A percentile compares a stretch with the other conserved stretches of the same genome.
Evolutionary conservation across 2,797 vertebrate species (phyloP).

Genomic region (Enteromius viviparus): DNA sequence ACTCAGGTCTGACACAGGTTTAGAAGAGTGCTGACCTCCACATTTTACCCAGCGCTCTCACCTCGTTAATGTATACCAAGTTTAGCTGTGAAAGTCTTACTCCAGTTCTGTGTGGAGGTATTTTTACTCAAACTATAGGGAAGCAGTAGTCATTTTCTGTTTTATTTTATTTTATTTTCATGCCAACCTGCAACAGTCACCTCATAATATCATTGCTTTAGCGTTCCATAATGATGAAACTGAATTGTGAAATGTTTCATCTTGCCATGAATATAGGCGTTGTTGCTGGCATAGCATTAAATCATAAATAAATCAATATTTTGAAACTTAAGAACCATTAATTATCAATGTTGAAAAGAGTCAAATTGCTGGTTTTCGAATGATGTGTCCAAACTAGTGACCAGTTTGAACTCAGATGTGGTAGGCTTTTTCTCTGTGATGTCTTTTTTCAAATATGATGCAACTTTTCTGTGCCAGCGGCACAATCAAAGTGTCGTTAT

Average conservation of each 20-base stretch:
- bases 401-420: neutral
- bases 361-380: neutral
- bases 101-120: neutral
- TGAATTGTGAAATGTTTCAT: no score
- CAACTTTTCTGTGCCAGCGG: neutral
- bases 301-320: neutral
- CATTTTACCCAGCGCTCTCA: neutral
- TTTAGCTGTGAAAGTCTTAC: conserved; percentile 16
- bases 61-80: conserved; percentile 29
- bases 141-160: neutral
- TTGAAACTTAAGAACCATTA: neutral
- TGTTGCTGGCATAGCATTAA: no score
- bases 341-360: neutral
- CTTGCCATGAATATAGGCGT: no score
- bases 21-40: conserved; percentile 17
- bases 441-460: neutral
- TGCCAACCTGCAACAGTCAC: neutral
- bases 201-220: neutral
- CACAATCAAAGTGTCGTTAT: neutral
- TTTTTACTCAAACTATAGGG: neutral
- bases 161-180: neutral
- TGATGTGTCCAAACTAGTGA: neutral
- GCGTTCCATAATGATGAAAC: neutral
- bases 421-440: neutral
- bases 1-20: conserved; percentile 1